Evolutionary conservation across 2,113 vertebrate genomes (phyloP), one percentile per base, ranked within the genome.

Genomic region (Podarcis cretensis): DNA sequence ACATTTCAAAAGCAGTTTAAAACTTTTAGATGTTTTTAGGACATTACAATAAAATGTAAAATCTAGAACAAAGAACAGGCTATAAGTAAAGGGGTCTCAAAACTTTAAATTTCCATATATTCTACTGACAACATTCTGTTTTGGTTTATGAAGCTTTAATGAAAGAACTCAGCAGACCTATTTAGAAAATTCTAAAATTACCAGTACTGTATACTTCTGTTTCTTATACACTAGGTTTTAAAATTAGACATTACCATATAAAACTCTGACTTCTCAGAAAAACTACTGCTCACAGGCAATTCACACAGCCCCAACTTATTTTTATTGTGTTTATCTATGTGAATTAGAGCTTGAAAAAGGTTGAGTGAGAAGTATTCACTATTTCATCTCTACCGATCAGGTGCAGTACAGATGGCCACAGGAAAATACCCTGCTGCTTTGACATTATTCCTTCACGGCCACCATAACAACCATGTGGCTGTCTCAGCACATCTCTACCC

Each of bases 61-160:
- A 89, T 7, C 90, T 92, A 35, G 93, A 92, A 92, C 89, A 0
- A 0, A 88, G 90, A 89, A 54, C 88, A 57, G 32, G 93, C 90
- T 27, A 85, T 21, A 74, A 13, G 18, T 10, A 59, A 14, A 95
- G 94, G 92, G 92, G 89, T 20, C 5, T 75, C 43, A 9, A 48
- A 48, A 48, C 43, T 48, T 16, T 3, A 35, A 59, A 94, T 89
- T 93, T 92, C 91, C 88, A 94, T 92, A 92, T 92, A 88, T 86
- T 94, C 91, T 91, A 91, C 80, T 76, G 87, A 91, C 92, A 93
- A 92, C 90, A 89, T 91, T 89, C 92, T 94, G 90, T 93, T 95
- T 95, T 94, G 21, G 89, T 93, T 95, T 90, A 93, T 90, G 93
- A 94, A 94, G 91, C 90, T 89, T 93, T 93, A 91, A 94, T 93